Percentiles rank a stretch among this genome's conserved stretches.
Evolutionary conservation across 2,113 vertebrate species (phyloP).

Genomic region (Arizona elegans): DNA sequence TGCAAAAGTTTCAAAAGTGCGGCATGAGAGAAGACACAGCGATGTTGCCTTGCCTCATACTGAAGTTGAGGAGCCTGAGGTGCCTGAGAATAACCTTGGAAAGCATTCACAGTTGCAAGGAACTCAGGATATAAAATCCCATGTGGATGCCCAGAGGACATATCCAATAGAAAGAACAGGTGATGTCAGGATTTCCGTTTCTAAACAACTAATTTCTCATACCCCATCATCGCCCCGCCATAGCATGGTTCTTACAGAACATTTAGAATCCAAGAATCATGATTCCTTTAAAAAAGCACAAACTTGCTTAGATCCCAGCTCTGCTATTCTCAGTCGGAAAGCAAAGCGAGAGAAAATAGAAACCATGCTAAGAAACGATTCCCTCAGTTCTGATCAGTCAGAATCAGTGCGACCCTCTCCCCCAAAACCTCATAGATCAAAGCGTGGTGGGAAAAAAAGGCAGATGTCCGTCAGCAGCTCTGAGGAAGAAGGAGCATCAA

Average conservation of each 20-base stretch:
- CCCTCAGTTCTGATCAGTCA: conserved; percentile 95
- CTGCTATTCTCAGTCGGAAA: conserved; percentile 77
- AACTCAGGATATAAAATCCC: conserved; percentile 75
- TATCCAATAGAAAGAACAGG: conserved; percentile 85
- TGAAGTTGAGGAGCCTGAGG: conserved; percentile 72
- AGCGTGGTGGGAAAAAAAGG: conserved; percentile 88
- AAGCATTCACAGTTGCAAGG: conserved; percentile 73
- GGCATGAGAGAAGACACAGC: conserved; percentile 94
- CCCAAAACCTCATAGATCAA: conserved; percentile 88
- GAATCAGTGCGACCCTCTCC: conserved; percentile 93
- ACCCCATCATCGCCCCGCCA: conserved; percentile 76
- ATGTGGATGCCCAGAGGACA: conserved; percentile 80
- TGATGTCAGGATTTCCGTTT: conserved; percentile 74
- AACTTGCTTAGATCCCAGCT: conserved; percentile 81
- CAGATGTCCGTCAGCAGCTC: conserved; percentile 99
- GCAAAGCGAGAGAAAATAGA: conserved; percentile 89
- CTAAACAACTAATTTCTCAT: conserved; percentile 71
- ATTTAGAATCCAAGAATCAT: conserved; percentile 77
- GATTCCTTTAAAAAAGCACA: conserved; percentile 81
- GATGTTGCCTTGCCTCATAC: conserved; percentile 86
- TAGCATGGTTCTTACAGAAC: conserved; percentile 67
- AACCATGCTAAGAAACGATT: conserved; percentile 92
- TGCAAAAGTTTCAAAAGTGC: conserved; percentile 89
- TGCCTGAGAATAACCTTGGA: conserved; percentile 76
- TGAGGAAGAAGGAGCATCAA: conserved; percentile 97